Conservation (phyloP, 35 echinoderm and acorn worm species). For the Stichopus chloronotus region DNA sequence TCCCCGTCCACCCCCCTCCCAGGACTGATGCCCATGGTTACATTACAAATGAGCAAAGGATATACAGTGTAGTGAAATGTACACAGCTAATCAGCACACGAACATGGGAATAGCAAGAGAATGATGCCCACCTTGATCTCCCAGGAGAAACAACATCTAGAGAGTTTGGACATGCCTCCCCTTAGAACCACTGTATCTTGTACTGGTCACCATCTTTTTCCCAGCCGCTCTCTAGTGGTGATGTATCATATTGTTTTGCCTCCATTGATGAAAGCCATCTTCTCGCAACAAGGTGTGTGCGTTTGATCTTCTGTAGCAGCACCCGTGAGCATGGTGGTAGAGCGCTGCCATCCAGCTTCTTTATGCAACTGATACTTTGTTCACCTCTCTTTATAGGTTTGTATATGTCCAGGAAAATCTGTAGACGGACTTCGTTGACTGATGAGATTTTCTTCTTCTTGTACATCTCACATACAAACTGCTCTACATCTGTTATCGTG, state of each 20-base stretch:
- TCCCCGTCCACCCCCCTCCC: too few species aligned
- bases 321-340: constrained; percentile 24
- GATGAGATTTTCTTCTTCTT: constrained; percentile 20
- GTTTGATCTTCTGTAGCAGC: constrained; percentile 31
- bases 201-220: neutral
- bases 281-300: constrained; percentile 37
- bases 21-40: too few species aligned
- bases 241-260: neutral
- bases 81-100: too few species aligned
- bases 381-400: constrained; percentile 41
- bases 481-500: neutral
- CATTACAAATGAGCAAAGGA: too few species aligned
- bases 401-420: constrained; percentile 47
- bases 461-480: constrained; percentile 51
- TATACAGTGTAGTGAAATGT: too few species aligned
- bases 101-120: too few species aligned
- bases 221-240: constrained; percentile 13
- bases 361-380: neutral
- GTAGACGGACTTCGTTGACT: constrained; percentile 40
- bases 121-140: too few species aligned
- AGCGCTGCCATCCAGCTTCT: constrained; percentile 32
- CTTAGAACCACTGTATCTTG: neutral
- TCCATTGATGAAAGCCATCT: constrained; percentile 21
- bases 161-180: neutral
- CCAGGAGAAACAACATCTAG: too few species aligned